Evolutionary conservation across 2,113 vertebrate genomes (phyloP).

Genomic region (Copsychus sechellarum): DNA sequence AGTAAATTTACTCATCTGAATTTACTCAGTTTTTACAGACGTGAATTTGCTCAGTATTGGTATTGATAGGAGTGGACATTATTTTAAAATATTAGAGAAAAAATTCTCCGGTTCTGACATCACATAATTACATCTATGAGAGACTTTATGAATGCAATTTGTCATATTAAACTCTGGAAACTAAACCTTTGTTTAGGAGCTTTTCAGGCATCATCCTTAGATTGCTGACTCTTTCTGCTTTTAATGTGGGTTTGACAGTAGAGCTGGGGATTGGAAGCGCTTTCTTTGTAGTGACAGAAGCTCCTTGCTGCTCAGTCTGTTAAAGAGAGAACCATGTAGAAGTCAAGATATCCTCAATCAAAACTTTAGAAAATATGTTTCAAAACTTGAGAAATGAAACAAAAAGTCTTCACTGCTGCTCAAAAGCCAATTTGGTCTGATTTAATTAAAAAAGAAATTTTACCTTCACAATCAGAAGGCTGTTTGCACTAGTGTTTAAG

Average conservation of each 20-base stretch:
- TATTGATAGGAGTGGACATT: neutral
- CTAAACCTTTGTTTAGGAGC: neutral
- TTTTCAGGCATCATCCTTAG: neutral
- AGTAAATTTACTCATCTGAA: neutral
- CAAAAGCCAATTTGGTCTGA: neutral
- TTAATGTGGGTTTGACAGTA: neutral
- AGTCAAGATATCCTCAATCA: neutral
- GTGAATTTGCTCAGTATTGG: neutral
- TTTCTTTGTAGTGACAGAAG: conserved; percentile 19
- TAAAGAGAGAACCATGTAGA: neutral
- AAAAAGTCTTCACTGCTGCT: neutral
- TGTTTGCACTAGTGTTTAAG: neutral
- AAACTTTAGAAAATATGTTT: neutral
- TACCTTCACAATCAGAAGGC: neutral
- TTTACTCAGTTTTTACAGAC: neutral
- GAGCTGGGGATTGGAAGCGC: neutral
- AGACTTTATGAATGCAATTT: neutral
- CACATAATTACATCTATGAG: neutral
- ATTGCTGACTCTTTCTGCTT: conserved; percentile 8
- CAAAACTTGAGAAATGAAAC: neutral
- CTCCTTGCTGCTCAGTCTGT: neutral
- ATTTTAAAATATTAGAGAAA: neutral
- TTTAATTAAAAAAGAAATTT: neutral
- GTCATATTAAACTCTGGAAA: neutral
- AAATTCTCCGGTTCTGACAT: neutral